phyloP scores from a whole-genome alignment of 1,140 invertebrate species.

The Drosophila triauraria region DNA sequence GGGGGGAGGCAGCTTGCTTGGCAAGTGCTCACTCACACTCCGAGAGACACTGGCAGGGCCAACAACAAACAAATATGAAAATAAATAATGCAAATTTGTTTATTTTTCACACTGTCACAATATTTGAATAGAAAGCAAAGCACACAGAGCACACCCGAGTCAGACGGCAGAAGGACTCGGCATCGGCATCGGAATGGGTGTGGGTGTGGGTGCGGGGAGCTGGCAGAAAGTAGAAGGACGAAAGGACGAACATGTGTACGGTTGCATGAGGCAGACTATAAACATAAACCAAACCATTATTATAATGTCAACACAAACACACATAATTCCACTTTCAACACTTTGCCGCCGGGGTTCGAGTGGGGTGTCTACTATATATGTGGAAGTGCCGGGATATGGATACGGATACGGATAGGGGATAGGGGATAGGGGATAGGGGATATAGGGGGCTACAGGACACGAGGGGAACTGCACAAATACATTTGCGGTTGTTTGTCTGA shows the following conservation, averaged over 20 bases:
- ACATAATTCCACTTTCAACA: conserved; percentile 76
- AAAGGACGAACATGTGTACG: conserved; percentile 51
- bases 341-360: conserved; percentile 42
- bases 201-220: not conserved
- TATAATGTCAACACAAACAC: conserved; percentile 78
- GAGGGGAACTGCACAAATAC: conserved; percentile 52
- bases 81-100: conserved; percentile 77
- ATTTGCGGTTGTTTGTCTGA: conserved; percentile 68
- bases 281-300: conserved; percentile 78
- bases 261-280: conserved; percentile 68
- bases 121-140: conserved; percentile 75
- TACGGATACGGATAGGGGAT: not conserved
- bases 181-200: not conserved
- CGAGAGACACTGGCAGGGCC: conserved; percentile 19
- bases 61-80: conserved; percentile 55
- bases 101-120: conserved; percentile 74
- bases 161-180: not conserved
- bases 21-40: conserved; percentile 16
- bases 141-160: conserved; percentile 12
- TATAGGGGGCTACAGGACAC: conserved; percentile 18
- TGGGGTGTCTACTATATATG: conserved; percentile 12
- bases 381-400: conserved; percentile 6
- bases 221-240: not conserved
- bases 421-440: conserved; percentile 12
- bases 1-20: conserved; percentile 1